phyloP scores from a whole-genome alignment of 2,888 invertebrate genomes.

The Aplocera efformata region DNA sequence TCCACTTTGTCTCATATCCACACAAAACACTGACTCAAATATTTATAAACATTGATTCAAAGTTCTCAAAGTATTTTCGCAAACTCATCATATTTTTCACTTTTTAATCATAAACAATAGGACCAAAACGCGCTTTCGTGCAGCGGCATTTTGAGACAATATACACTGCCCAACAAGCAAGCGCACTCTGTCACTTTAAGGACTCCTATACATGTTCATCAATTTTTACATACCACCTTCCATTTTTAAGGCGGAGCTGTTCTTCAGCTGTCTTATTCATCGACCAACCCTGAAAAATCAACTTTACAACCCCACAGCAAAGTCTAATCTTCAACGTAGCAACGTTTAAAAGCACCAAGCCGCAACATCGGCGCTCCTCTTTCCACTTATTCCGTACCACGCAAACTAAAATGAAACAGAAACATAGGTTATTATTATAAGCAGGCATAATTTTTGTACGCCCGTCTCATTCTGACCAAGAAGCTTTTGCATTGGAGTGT shows the following conservation, averaged over 20 bases:
- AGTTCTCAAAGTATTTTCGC: slow-evolving; percentile 57
- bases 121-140: slow-evolving; percentile 58
- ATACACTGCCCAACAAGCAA: slow-evolving; percentile 78
- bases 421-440: slow-evolving; percentile 34
- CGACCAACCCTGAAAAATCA: slow-evolving; percentile 26
- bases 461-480: slow-evolving; percentile 42
- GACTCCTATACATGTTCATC: slow-evolving; percentile 80
- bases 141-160: slow-evolving; percentile 78
- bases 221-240: slow-evolving; percentile 81
- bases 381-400: slow-evolving; percentile 46
- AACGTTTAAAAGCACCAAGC: slow-evolving; percentile 45
- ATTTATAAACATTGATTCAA: slow-evolving; percentile 24
- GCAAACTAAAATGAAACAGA: slow-evolving; percentile 60
- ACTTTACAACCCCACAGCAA: slow-evolving; percentile 4
- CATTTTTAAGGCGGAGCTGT: slow-evolving; percentile 81
- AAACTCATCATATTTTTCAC: slow-evolving; percentile 78
- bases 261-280: slow-evolving; percentile 56
- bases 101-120: slow-evolving; percentile 77
- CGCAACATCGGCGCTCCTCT: slow-evolving; percentile 57
- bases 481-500: slow-evolving; percentile 39
- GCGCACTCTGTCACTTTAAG: slow-evolving; percentile 80
- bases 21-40: slow-evolving; percentile 5
- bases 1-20: slow-evolving; percentile 2
- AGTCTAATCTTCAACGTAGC: slow-evolving; percentile 24
- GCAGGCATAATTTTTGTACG: slow-evolving; percentile 31